Conservation (phyloP, 2,888 invertebrate genomes). For the Heteromurus nitidus region DNA sequence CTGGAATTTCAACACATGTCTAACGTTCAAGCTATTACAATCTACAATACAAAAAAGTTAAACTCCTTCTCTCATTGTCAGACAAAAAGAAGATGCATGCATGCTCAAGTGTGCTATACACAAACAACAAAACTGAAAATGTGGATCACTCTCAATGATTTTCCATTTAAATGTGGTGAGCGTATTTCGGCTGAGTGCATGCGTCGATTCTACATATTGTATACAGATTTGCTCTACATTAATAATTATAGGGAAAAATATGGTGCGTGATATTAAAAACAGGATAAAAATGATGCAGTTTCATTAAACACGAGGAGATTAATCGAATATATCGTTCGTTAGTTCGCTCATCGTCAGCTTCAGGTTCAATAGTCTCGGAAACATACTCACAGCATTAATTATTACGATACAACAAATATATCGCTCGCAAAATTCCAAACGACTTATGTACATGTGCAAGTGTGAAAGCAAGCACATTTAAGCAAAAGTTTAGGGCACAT, state of each 20-base stretch:
- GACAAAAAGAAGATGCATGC: slow-evolving; percentile 43
- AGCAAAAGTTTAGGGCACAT: too few relatives aligned
- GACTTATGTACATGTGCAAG: too few relatives aligned
- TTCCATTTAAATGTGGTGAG: slow-evolving; percentile 5
- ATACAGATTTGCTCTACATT: slow-evolving; percentile 34
- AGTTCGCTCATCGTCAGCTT: slow-evolving; percentile 9
- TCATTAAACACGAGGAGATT: slow-evolving; percentile 40
- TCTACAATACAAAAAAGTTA: too few relatives aligned
- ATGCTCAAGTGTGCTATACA: slow-evolving; percentile 8
- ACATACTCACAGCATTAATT: slow-evolving; percentile 17
- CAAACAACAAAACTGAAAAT: slow-evolving; percentile 25
- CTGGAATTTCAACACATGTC: slow-evolving; percentile 58
- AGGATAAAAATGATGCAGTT: slow-evolving; percentile 35
- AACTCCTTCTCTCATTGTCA: not conserved
- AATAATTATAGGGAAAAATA: not conserved
- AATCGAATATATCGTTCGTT: too few relatives aligned
- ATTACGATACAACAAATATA: slow-evolving; percentile 26
- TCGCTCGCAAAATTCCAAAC: too few relatives aligned
- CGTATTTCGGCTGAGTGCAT: not conserved
- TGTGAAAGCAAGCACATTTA: too few relatives aligned
- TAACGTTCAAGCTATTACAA: not conserved
- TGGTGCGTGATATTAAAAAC: slow-evolving; percentile 7
- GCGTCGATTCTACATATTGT: not conserved
- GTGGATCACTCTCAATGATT: slow-evolving; percentile 30
- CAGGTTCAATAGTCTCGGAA: slow-evolving; percentile 17